Evolutionary conservation across 2,888 invertebrate species (phyloP), one percentile per base, ranked within the genome.

Genomic region (Drosophila seclusa): DNA sequence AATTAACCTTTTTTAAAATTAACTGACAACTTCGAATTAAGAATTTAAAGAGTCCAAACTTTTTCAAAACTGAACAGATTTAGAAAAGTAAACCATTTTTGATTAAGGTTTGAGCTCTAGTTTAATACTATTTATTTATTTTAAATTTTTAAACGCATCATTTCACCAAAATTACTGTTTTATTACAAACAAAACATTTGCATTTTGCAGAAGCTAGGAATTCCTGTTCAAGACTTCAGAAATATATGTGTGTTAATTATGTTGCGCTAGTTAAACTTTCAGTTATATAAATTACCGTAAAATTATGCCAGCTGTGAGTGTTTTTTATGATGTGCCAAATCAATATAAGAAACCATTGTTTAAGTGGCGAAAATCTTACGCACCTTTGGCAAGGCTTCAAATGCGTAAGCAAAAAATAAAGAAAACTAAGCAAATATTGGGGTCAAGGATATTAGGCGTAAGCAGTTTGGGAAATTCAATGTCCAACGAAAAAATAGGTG

Each of bases 341-440:
- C 78, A 73, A 76, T 78, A 78, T n/a, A 60, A 36, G 13, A 63
- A 77, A 50, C 32, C 57, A 65, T 59, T 73, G 68, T 63, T 73
- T 65, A 71, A 68, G 55, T 67, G 61, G 36, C 65, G 42, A 52
- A 71, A 81, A 66, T 68, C 62, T 63, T 68, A 81, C 73, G 78
- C 68, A 55, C 66, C 53, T 78, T 78, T 65, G 78, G 48, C 68
- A 81, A 78, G 68, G 52, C 78, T 52, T 68, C 49, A 42, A 24
- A 73, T 81, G 78, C 78, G 78, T 78, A 78, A 78, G 82, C 78
- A 78, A 81, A 81, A 80, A 57, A 57, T 27, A 52, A 13, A n/a
- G 27, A 65, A 65, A 63, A 78, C 24, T 24, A 45, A 21, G 16
- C 24, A 34, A 54, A 50, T 34, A 78, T 78, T 81, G 82, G 52